Evolutionary conservation across 2,888 invertebrate genomes (phyloP).

Genomic region (Erebia palarica): DNA sequence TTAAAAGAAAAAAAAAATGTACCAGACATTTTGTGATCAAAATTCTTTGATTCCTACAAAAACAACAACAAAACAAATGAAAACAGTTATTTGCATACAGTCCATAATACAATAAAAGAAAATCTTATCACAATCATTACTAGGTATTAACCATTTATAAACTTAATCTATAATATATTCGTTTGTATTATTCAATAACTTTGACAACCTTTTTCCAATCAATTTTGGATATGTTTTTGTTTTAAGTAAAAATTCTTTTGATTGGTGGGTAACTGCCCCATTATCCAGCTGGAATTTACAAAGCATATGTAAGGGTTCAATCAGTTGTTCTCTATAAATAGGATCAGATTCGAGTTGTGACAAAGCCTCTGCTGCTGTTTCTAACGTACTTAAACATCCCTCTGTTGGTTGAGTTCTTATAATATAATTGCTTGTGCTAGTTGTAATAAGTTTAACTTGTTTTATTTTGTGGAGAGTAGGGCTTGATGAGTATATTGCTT

Average conservation of each 20-base stretch:
- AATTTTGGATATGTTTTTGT: slow-evolving; percentile 90
- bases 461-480: slow-evolving; percentile 87
- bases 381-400: slow-evolving; percentile 94
- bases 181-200: slow-evolving; percentile 65
- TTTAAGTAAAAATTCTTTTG: slow-evolving; percentile 93
- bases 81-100: background rate
- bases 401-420: slow-evolving; percentile 97
- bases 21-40: background rate
- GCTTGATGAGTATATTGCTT: slow-evolving; percentile 93
- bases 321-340: slow-evolving; percentile 85
- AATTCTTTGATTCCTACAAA: background rate
- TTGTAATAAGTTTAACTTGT: slow-evolving; percentile 91
- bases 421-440: slow-evolving; percentile 91
- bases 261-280: slow-evolving; percentile 96
- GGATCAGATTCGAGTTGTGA: slow-evolving; percentile 88
- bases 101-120: slow-evolving; percentile 10
- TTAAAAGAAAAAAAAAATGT: no score
- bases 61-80: no score
- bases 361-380: slow-evolving; percentile 91
- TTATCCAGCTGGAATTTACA: slow-evolving; percentile 94
- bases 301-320: slow-evolving; percentile 90
- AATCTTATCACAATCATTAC: slow-evolving; percentile 11
- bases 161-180: slow-evolving; percentile 46
- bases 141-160: slow-evolving; percentile 17
- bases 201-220: slow-evolving; percentile 88